phyloP scores from a whole-genome alignment of 2,113 vertebrate species.

The Corythornis vintsioides region DNA sequence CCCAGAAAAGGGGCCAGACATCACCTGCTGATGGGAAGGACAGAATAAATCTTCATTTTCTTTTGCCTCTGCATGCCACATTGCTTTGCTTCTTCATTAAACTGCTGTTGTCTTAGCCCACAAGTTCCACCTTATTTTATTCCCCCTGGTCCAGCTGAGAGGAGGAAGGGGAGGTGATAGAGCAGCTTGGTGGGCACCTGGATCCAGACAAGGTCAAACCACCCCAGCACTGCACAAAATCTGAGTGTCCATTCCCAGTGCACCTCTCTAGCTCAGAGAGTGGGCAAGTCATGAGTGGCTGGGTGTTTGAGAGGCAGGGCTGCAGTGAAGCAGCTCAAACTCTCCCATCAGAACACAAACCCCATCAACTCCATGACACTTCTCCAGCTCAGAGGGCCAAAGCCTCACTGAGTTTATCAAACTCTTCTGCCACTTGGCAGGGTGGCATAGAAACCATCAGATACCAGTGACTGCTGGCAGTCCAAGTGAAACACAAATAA shows the following conservation, averaged over 20 bases:
- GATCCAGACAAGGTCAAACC: too few relatives aligned
- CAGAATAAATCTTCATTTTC: too few relatives aligned
- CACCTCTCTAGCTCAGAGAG: not conserved
- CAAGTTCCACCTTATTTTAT: too few relatives aligned
- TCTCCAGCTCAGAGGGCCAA: not conserved
- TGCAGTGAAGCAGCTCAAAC: not conserved
- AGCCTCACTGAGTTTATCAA: not conserved
- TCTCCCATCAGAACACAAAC: constrained; percentile 3
- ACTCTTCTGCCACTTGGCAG: not conserved
- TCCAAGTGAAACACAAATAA: constrained; percentile 4
- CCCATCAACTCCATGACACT: not conserved
- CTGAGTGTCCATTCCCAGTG: not conserved
- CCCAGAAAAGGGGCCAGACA: too few relatives aligned
- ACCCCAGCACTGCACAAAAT: not conserved
- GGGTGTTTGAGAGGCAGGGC: not conserved
- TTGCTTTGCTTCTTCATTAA: too few relatives aligned
- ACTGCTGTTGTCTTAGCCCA: too few relatives aligned
- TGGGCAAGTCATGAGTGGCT: not conserved
- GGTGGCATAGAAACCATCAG: not conserved
- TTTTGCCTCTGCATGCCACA: too few relatives aligned
- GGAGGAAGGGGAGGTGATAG: too few relatives aligned
- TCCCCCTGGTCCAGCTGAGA: too few relatives aligned
- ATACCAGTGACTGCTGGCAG: not conserved
- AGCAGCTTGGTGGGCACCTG: too few relatives aligned
- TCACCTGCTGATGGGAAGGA: too few relatives aligned